Conservation (phyloP, 1,140 invertebrate genomes). For the Lasioglossum baleicum region DNA sequence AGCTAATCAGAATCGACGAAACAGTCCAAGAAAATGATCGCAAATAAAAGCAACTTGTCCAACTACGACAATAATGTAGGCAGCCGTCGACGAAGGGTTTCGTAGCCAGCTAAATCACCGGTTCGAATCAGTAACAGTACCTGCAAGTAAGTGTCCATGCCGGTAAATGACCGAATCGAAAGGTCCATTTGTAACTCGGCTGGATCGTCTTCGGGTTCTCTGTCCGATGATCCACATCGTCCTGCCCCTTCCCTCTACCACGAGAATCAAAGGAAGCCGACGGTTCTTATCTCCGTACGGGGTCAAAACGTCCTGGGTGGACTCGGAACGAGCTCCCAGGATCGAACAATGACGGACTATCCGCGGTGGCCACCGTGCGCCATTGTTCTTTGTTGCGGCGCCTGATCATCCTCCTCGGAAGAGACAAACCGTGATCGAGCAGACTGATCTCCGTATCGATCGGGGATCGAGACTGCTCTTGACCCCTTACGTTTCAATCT, state of each 20-base stretch:
- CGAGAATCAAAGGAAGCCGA: slow-evolving; percentile 73
- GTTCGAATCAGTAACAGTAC: slow-evolving; percentile 40
- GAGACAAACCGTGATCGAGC: slow-evolving; percentile 38
- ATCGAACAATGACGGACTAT: slow-evolving; percentile 63
- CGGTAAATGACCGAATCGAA: slow-evolving; percentile 52
- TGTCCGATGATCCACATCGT: slow-evolving; percentile 40
- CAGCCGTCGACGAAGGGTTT: background rate
- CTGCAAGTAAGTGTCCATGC: slow-evolving; percentile 48
- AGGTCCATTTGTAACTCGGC: slow-evolving; percentile 57
- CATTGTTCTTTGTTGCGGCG: slow-evolving; percentile 64
- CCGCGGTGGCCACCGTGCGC: slow-evolving; percentile 58
- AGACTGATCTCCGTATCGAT: slow-evolving; percentile 8
- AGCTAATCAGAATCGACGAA: background rate
- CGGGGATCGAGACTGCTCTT: slow-evolving; percentile 32
- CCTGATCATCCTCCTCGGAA: slow-evolving; percentile 16
- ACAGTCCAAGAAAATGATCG: background rate
- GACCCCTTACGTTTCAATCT: slow-evolving; percentile 49
- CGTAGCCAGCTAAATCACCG: slow-evolving; percentile 19
- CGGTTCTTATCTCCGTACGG: slow-evolving; percentile 72
- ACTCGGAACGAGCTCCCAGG: slow-evolving; percentile 52
- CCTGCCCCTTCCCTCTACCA: slow-evolving; percentile 62
- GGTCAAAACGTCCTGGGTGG: slow-evolving; percentile 73
- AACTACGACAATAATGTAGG: background rate
- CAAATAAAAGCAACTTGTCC: background rate
- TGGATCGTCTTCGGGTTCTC: slow-evolving; percentile 50